Evolutionary conservation across 2,797 vertebrate genomes (phyloP), one percentile per base, ranked within the genome.

Genomic region (Argentina silus): DNA sequence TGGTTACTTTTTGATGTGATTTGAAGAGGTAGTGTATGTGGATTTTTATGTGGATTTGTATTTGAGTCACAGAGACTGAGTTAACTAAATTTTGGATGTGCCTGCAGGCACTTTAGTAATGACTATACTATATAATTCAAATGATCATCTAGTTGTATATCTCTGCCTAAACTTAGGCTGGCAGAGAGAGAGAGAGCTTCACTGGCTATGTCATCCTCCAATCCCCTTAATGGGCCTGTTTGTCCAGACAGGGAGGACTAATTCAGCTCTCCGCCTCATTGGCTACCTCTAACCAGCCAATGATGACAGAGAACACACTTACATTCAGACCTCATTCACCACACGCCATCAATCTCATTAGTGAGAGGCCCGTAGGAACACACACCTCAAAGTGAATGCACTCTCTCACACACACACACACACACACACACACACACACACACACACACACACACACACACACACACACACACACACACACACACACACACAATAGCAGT

Each of bases 161-260:
- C 27, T 36, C 27, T 36, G 27, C 27, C 27, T 36, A 36, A 36
- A 36, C 27, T 36, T 2, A 36, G 27, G 27, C 27, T 36, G 27
- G 27, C 27, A 36, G 27, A 36, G 27, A 36, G 27, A 36, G 27
- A 36, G 27, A 36, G 73, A 80, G 67, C 6, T 48, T 70, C 76
- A 85, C 78, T 72, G 77, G 69, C 64, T 62, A 78, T 74, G 65
- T 75, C 75, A 81, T 76, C 76, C 7, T 84, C 74, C 67, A 43
- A 17, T 14, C n/a, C 27, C 82, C 72, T 73, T 88, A 90, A 91
- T 87, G 73, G 79, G 75, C 70, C 67, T 87, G 82, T 90, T 90
- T 88, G 82, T 88, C 78, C 70, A 77, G 74, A 77, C 50, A 67
- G 73, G 74, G 82, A 86, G 80, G 75, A 21, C 43, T 72, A 63